Evolutionary conservation across 2,113 vertebrate genomes (phyloP).

Genomic region (Ctenomys sociabilis): DNA sequence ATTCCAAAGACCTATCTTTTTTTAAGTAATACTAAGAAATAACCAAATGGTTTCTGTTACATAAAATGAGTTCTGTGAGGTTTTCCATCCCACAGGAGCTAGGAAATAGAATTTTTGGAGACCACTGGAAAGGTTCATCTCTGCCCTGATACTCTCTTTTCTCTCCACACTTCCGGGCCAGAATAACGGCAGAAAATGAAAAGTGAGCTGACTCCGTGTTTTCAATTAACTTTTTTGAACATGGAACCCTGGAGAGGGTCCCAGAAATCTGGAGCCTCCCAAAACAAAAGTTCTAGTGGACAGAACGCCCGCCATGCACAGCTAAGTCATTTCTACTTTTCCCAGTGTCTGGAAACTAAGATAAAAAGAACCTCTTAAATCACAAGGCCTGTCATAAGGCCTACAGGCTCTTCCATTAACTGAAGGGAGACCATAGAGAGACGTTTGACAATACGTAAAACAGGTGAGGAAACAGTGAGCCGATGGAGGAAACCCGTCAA

Average conservation of each 20-base stretch:
- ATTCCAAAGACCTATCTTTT: background rate
- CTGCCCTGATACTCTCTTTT: background rate
- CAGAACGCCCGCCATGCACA: background rate
- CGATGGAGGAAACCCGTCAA: background rate
- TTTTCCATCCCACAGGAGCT: accelerated
- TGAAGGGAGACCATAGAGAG: background rate
- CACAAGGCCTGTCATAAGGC: background rate
- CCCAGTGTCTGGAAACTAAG: background rate
- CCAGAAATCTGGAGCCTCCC: background rate
- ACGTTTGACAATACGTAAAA: slow-evolving; percentile 34
- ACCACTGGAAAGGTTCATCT: background rate
- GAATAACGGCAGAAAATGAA: background rate
- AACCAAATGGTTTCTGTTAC: background rate
- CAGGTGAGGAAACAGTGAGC: background rate
- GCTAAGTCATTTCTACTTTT: background rate
- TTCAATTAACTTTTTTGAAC: slow-evolving; percentile 10
- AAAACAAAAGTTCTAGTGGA: background rate
- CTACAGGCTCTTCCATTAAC: background rate
- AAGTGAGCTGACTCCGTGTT: background rate
- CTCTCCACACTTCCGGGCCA: background rate
- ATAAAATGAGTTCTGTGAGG: background rate
- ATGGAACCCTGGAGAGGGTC: background rate
- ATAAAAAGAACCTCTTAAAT: background rate
- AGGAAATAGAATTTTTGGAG: background rate
- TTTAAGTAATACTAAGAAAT: background rate